Evolutionary conservation across 2,113 vertebrate species (phyloP), one percentile per base, ranked within the genome.

Genomic region (Rhea pennata): DNA sequence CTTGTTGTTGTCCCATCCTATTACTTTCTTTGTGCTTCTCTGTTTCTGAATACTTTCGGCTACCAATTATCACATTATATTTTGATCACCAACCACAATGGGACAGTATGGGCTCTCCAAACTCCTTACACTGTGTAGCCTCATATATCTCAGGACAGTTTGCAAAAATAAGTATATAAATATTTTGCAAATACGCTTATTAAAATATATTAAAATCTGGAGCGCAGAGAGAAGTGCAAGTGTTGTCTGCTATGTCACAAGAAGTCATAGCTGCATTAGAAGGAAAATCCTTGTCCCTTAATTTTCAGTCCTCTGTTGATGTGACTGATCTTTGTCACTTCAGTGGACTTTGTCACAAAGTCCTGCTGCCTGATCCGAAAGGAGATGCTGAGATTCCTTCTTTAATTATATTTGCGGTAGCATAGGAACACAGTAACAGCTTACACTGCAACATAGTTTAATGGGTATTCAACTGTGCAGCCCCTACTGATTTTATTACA

Each of bases 191-290:
- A 59, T 59, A 59, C 33, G 10, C 31, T 59, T 59, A 59, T 19
- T 59, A 16, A 33, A 59, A 10, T 59, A 33, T 59, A 31, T 33
- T 11, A 75, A 69, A 78, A 89, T 61, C 39, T 59, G 29, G n/a
- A 22, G 5, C n/a, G 10, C 12, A 5, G 2, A 48, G 24, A 53
- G 24, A 31, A 65, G 26, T 75, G 10, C 5, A 79, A 29, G 8
- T 42, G 15, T 31, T 51, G 4, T 27, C 29, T 13, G 19, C 79
- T 53, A 29, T 20, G 10, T 84, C 71, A 59, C 8, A 50, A 73
- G 44, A 10, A 79, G 5, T 23, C 8, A n/a, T 15, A 0, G 0
- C 29, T 62, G 33, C 48, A 6, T 36, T 23, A 42, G 7, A 23
- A 16, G 6, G 17, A 58, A 92, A 91, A 73, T 1, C 8, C 61